Conservation (phyloP, 2,797 vertebrate genomes). For the Artibeus jamaicensis region DNA sequence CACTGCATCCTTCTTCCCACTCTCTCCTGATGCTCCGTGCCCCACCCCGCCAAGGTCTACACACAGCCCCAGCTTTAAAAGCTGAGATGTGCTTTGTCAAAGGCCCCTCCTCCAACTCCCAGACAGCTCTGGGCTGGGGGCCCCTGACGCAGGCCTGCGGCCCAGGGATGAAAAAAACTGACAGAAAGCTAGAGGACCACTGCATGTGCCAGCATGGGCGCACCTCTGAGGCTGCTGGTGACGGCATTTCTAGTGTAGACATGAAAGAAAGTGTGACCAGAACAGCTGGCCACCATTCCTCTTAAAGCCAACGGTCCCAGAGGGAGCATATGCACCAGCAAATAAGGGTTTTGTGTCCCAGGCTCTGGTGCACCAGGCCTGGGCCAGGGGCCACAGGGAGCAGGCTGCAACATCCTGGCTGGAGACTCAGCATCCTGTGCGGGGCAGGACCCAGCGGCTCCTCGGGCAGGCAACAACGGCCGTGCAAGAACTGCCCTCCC, state of each 20-base stretch:
- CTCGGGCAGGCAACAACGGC: too few species aligned
- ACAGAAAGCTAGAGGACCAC: background rate
- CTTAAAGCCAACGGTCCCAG: background rate
- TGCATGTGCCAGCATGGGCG: accelerated
- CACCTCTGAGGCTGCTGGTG: accelerated
- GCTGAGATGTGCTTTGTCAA: background rate
- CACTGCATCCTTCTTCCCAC: too few species aligned
- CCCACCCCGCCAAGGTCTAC: background rate
- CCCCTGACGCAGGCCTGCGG: background rate
- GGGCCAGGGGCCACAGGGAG: background rate
- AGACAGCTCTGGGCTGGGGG: background rate
- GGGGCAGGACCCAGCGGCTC: background rate
- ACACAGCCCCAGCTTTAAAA: background rate
- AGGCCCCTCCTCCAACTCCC: background rate
- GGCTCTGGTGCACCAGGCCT: background rate
- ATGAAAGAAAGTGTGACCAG: background rate
- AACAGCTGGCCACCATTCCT: too few species aligned
- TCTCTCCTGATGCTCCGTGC: background rate
- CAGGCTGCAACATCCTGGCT: background rate
- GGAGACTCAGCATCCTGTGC: accelerated
- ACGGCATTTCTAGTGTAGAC: background rate
- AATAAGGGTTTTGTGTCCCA: background rate
- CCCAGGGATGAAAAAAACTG: background rate
- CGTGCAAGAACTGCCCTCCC: too few species aligned
- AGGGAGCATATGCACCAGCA: background rate